A percentile compares a stretch with the other conserved stretches of the same genome.
Evolutionary conservation across 2,113 vertebrate species (phyloP).

Genomic region (Urocitellus parryii): DNA sequence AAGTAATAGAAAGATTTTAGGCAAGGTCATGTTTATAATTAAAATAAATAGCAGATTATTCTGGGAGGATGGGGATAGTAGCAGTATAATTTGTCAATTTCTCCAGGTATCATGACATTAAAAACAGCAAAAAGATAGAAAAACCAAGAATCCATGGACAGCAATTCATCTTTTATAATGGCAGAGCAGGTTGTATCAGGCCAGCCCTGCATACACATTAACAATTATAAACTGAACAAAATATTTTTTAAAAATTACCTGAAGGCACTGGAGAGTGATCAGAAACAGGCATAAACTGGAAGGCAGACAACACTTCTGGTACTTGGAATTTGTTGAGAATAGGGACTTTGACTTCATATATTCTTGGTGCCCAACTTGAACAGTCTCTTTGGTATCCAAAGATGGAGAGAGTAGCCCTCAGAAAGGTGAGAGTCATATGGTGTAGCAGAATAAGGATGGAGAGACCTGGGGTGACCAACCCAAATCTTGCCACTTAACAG

Average conservation of each 20-base stretch:
- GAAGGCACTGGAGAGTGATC: not conserved
- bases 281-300: not conserved
- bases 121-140: constrained; percentile 33
- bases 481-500: not conserved
- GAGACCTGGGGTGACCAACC: not conserved
- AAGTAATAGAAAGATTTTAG: constrained; percentile 23
- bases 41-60: constrained; percentile 20
- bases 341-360: constrained; percentile 1
- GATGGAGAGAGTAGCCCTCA: not conserved
- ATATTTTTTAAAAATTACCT: not conserved
- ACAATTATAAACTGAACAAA: constrained; percentile 24
- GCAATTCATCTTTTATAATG: not conserved
- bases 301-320: not conserved
- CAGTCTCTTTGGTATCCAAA: not conserved
- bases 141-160: not conserved
- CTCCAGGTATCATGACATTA: constrained; percentile 10
- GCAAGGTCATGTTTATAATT: constrained; percentile 35
- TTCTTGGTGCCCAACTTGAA: constrained; percentile 3
- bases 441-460: not conserved
- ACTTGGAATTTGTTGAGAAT: constrained; percentile 10
- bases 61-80: not conserved
- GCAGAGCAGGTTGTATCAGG: not conserved
- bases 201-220: not conserved
- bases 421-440: not conserved
- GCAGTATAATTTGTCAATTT: not conserved